Evolutionary conservation across 2,797 vertebrate genomes (phyloP).

Genomic region (Peromyscus aztecus): DNA sequence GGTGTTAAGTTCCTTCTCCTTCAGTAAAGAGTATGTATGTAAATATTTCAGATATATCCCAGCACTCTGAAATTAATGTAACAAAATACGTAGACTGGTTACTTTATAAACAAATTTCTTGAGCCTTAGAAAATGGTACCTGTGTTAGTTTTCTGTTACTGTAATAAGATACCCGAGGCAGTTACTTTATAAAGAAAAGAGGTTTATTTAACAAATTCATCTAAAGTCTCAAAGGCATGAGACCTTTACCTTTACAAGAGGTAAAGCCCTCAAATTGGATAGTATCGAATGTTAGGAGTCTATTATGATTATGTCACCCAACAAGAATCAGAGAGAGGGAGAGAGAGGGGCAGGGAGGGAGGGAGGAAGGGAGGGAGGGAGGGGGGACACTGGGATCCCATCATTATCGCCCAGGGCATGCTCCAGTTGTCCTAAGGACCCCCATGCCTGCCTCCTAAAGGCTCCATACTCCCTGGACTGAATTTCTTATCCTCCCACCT

Average conservation of each 20-base stretch:
- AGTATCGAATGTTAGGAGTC: neutral
- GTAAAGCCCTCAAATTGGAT: neutral
- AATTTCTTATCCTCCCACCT: neutral
- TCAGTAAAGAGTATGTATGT: neutral
- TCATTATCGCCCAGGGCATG: neutral
- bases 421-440: neutral
- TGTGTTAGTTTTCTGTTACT: neutral
- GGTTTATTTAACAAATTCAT: neutral
- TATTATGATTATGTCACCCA: neutral
- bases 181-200: neutral
- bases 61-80: neutral
- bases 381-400: neutral
- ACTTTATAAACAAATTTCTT: neutral
- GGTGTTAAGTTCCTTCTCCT: neutral
- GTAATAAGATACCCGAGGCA: neutral
- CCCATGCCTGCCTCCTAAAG: too few relatives aligned
- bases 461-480: neutral
- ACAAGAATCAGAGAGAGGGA: neutral
- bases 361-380: neutral
- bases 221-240: neutral
- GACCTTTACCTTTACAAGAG: neutral
- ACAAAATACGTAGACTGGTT: neutral
- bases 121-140: neutral
- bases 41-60: neutral
- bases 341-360: neutral